These are phyloP conservation scores for Phenganax marumi DNA, from an alignment of 92 coral and sea anemone genomes.

Conservation along the genomic window DNA sequence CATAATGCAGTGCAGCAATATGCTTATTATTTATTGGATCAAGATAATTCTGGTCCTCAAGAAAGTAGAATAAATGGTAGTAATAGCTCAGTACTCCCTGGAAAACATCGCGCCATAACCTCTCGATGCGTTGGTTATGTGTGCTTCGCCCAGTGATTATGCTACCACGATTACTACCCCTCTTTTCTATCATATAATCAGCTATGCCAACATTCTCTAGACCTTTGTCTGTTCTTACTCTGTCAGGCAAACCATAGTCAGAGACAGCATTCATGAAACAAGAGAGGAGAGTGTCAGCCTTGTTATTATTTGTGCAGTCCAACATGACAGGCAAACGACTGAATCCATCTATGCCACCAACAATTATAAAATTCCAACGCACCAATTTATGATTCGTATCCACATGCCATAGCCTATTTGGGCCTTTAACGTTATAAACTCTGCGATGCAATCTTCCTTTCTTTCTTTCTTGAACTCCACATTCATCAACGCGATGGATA, in stretches of 20 bases:
- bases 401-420: constrained; percentile 39
- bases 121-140: constrained; percentile 47
- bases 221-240: constrained; percentile 43
- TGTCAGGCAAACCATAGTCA: constrained; percentile 45
- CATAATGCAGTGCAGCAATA: constrained; percentile 64
- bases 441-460: constrained; percentile 44
- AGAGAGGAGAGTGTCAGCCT: constrained; percentile 35
- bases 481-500: constrained; percentile 41
- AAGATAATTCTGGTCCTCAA: constrained; percentile 49
- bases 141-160: constrained; percentile 55
- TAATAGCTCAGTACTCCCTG: constrained; percentile 41
- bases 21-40: constrained; percentile 61
- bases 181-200: constrained; percentile 50
- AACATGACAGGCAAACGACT: constrained; percentile 44
- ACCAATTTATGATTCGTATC: constrained; percentile 49
- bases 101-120: constrained; percentile 55
- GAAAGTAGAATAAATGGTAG: constrained; percentile 53
- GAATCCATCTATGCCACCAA: constrained; percentile 51
- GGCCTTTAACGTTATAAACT: constrained; percentile 42
- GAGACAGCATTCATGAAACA: constrained; percentile 37
- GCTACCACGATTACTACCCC: constrained; percentile 60
- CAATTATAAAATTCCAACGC: constrained; percentile 49
- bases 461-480: constrained; percentile 27
- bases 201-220: constrained; percentile 53
- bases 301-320: constrained; percentile 44